Evolutionary conservation across 2,113 vertebrate genomes (phyloP).

Genomic region (Protobothrops mucrosquamatus): DNA sequence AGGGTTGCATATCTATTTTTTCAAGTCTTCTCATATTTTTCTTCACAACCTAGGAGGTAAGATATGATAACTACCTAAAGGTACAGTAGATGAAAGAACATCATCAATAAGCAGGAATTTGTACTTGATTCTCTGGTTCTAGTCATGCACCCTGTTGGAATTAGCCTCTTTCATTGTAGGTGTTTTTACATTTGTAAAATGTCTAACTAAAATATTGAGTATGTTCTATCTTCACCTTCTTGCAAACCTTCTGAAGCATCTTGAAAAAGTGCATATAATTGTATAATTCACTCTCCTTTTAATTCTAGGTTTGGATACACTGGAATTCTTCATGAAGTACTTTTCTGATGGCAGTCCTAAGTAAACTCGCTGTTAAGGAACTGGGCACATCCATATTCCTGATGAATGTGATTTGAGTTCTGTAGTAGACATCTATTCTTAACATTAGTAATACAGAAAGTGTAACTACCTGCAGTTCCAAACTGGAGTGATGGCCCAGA

Average conservation of each 20-base stretch:
- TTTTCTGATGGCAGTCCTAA: background rate
- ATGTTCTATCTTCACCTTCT: background rate
- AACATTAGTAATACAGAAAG: background rate
- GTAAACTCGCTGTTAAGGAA: background rate
- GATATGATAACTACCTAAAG: background rate
- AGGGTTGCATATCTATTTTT: background rate
- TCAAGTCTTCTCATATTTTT: background rate
- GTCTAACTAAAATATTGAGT: background rate
- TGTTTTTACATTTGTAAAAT: background rate
- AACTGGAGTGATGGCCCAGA: background rate
- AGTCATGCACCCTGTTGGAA: background rate
- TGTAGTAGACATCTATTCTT: background rate
- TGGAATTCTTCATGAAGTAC: background rate
- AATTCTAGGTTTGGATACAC: slow-evolving; percentile 21
- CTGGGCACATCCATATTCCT: accelerated
- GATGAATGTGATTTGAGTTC: accelerated
- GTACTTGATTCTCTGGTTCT: background rate
- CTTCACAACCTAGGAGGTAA: background rate
- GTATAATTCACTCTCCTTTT: background rate
- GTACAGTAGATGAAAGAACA: background rate
- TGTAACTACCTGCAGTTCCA: background rate
- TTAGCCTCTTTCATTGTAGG: background rate
- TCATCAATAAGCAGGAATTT: background rate
- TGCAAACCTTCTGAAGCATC: background rate
- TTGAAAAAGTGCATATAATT: background rate